Evolutionary conservation across 2,113 vertebrate species (phyloP), one percentile per base, ranked within the genome.

Genomic region (Periophthalmodon schlosseri): DNA sequence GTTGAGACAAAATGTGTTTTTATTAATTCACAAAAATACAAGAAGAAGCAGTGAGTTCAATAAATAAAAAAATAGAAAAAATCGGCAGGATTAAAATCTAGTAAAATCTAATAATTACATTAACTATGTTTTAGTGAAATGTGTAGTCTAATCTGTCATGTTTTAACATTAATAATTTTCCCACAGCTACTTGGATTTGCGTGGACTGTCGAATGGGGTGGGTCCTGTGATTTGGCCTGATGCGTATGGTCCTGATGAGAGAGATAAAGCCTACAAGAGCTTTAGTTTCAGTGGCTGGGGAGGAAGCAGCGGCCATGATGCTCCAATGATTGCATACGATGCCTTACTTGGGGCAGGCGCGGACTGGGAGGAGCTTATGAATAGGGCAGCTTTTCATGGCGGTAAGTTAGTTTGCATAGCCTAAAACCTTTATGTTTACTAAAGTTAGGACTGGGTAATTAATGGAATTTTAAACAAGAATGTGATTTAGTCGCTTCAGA

Each of bases 321-420:
- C 95, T 0, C 95, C 95, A 5, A 96, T 96, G 95, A 95, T 96
- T 12, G 95, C 95, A 0, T 68, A 94, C 65, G 95, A 96, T n/a
- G 92, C 95, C 0, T 74, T 96, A 75, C 88, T 96, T 76, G 93
- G 91, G 0, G 92, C 94, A 0, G 92, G 91, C 0, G 63, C 74
- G 0, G 72, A 91, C 89, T 96, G 95, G 95, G 91, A 89, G 16
- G 93, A 95, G 68, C 91, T 96, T 68, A 95, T 96, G 77, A 91
- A 88, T 85, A 66, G 79, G 71, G 93, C 47, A 0, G 92, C 79
- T 75, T 95, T 95, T 72, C 95, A 95, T 64, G 95, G 94, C 87
- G 95, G 95, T 95, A 34, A 83, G 63, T 39, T 7, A 39, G 1
- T 60, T 13, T 60, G 57, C 23, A 58, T 24, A 14, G 1, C 24